Percentiles rank a stretch among this genome's conserved stretches.
phyloP scores from a whole-genome alignment of 2,888 invertebrate species.

The Diarsia dahlii region DNA sequence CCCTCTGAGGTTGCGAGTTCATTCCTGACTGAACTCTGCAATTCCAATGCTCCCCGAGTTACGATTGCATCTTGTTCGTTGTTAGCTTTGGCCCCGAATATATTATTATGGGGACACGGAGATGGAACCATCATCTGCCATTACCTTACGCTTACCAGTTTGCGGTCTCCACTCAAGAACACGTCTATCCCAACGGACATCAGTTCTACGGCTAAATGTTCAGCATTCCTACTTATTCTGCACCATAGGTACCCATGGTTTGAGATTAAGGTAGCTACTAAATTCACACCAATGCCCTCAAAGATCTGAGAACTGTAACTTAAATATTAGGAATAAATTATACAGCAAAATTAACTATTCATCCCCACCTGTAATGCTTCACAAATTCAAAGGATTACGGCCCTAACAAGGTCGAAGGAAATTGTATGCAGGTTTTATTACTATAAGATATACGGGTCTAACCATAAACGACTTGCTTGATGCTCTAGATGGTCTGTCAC shows the following conservation, averaged over 20 bases:
- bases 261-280: background rate
- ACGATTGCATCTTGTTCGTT: background rate
- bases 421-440: conserved; percentile 75
- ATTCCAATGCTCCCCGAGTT: background rate
- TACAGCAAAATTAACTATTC: background rate
- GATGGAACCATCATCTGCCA: too few relatives aligned
- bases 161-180: too few relatives aligned
- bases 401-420: conserved; percentile 65
- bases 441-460: conserved; percentile 69
- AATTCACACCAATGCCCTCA: background rate
- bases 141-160: too few relatives aligned
- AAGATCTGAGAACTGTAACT: background rate
- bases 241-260: background rate
- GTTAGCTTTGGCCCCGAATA: background rate
- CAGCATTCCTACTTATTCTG: too few relatives aligned
- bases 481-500: conserved; percentile 57
- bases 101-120: background rate
- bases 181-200: too few relatives aligned
- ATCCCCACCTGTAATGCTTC: conserved; percentile 24
- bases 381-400: conserved; percentile 45
- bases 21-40: conserved; percentile 14
- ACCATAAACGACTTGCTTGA: conserved; percentile 63
- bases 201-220: too few relatives aligned
- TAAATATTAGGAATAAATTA: conserved; percentile 11
- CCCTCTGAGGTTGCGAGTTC: conserved; percentile 16